Evolutionary conservation across 2,113 vertebrate genomes (phyloP), one percentile per base, ranked within the genome.

Genomic region (Mohoua ochrocephala): DNA sequence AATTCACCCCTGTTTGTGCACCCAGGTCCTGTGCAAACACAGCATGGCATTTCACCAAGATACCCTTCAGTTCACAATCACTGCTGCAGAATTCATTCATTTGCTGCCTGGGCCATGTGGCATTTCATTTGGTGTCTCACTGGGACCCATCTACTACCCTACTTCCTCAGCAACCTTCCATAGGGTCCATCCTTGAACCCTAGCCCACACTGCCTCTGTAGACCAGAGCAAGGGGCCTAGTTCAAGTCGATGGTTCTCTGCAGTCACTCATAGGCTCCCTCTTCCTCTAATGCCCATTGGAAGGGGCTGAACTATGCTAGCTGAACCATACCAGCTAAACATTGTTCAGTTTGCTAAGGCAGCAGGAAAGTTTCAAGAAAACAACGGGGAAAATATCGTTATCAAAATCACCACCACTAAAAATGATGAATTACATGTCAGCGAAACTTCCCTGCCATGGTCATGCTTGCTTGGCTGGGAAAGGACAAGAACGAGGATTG

Each of bases 401-500:
- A 84, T 94, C 87, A 88, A 89, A 93, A 94, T 73, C 91, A 79
- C 59, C 70, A 57, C 53, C 78, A 64, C 94, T 93, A 84, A 83
- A 96, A 93, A 73, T 91, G 95, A 96, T 85, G 84, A 93, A 95
- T 87, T 86, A 93, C 5, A 5, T 83, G 67, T 75, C 81, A 94
- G 77, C 20, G 56, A 87, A 87, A 76, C 65, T 65, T 93, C 35
- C 70, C 87, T 82, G 74, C 77, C 60, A 78, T 14, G 44, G 91
- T 89, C 91, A 92, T 49, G 77, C 77, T 91, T 82, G 65, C 67
- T 54, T 87, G 70, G 73, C 2, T 2, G 61, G 49, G 65, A 61
- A 95, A 94, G 91, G 59, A 64, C 41, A 63, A 77, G 71, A 95
- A 92, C 28, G 64, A 87, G 67, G 77, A 64, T 5, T 84, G 61